phyloP scores from a whole-genome alignment of 2,797 vertebrate genomes.

The Catharus ustulatus region DNA sequence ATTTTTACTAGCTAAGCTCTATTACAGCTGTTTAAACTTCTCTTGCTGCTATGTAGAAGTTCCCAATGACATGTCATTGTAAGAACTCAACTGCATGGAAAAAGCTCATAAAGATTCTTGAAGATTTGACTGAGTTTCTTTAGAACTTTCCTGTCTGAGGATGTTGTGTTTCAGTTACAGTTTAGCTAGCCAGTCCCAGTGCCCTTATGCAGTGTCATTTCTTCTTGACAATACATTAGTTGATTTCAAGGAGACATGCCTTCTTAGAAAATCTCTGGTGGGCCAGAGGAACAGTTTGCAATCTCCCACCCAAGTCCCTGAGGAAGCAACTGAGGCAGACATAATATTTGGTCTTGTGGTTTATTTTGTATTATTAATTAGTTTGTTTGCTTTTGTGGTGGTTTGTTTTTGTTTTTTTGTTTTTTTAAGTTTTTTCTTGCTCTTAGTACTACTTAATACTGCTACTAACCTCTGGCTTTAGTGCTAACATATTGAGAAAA shows the following conservation, averaged over 20 bases:
- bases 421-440: neutral
- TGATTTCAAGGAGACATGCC: neutral
- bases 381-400: neutral
- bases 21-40: neutral
- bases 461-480: neutral
- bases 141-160: neutral
- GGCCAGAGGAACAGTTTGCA: accelerated
- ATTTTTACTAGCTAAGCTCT: neutral
- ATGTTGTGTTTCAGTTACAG: neutral
- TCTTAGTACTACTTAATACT: neutral
- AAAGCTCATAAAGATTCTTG: neutral
- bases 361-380: neutral
- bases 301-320: neutral
- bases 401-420: neutral
- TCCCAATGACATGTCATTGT: neutral
- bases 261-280: neutral
- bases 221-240: neutral
- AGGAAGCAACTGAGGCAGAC: neutral
- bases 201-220: neutral
- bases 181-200: neutral
- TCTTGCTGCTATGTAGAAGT: neutral
- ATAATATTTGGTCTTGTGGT: neutral
- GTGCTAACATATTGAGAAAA: neutral
- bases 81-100: neutral
- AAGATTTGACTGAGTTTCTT: neutral